These are phyloP conservation scores for Ethmia dodecea DNA, from an alignment of 2,888 invertebrate genomes.

Conservation along the genomic window DNA sequence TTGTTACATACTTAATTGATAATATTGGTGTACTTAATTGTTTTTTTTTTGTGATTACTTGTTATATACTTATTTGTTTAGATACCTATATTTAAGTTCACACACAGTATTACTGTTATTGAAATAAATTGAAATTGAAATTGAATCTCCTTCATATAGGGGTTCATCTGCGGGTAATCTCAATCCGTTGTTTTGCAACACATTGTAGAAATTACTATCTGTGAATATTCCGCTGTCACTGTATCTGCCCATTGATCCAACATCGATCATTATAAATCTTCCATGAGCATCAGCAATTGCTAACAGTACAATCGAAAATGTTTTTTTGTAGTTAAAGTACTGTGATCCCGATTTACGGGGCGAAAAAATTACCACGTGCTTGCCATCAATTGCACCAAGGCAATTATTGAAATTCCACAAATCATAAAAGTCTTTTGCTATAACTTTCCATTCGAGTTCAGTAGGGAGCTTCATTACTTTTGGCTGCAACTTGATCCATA, in stretches of 20 bases:
- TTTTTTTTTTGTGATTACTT: no score
- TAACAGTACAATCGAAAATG: no score
- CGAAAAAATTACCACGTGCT: no score
- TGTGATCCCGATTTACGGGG: no score
- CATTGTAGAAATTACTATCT: not conserved
- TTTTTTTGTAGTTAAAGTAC: no score
- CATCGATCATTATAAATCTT: slow-evolving; percentile 3
- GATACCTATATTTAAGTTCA: no score
- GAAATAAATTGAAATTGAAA: no score
- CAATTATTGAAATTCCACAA: not conserved
- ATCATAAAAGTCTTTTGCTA: not conserved
- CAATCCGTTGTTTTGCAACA: not conserved
- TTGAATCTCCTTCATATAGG: slow-evolving; percentile 3
- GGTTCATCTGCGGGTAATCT: not conserved
- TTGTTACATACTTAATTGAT: no score
- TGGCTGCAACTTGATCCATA: not conserved
- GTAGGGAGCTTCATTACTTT: not conserved
- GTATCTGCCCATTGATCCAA: not conserved
- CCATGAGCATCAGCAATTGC: slow-evolving; percentile 4
- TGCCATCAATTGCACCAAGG: not conserved
- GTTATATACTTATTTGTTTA: no score
- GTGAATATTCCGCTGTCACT: not conserved
- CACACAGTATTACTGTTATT: no score
- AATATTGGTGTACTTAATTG: no score
- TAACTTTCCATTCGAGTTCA: not conserved